Evolutionary conservation across 1,140 invertebrate species (phyloP).

Genomic region (Drosophila sturtevanti): DNA sequence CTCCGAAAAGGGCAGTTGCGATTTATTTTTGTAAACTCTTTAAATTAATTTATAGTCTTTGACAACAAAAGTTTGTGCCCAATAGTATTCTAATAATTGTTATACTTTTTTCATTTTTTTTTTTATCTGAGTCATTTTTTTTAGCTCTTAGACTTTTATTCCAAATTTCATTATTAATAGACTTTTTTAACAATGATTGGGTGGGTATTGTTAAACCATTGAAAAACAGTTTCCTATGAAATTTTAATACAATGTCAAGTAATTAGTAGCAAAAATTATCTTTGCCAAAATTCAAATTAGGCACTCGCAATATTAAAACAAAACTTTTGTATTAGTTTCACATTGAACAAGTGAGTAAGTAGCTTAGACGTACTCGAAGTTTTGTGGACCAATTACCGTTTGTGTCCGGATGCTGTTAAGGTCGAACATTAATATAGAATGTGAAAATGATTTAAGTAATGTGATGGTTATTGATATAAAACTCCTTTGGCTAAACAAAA

Average conservation of each 20-base stretch:
- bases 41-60: too few relatives aligned
- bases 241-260: constrained; percentile 5
- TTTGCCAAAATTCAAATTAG: not conserved
- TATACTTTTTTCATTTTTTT: too few relatives aligned
- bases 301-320: not conserved
- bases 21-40: too few relatives aligned
- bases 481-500: constrained; percentile 4
- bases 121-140: too few relatives aligned
- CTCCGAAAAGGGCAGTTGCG: too few relatives aligned
- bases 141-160: not conserved
- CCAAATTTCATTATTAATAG: not conserved
- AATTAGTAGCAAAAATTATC: not conserved
- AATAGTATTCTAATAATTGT: too few relatives aligned
- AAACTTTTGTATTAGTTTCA: constrained; percentile 11
- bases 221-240: not conserved
- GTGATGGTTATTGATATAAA: constrained; percentile 12
- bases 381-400: constrained; percentile 9
- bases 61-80: too few relatives aligned
- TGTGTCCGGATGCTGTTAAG: constrained; percentile 1
- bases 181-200: not conserved
- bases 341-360: constrained; percentile 8
- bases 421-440: constrained; percentile 7
- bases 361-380: constrained; percentile 12
- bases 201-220: not conserved
- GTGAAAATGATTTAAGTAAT: constrained; percentile 10